Conservation (phyloP, 2,113 vertebrate species). For the Lutjanus erythropterus region DNA sequence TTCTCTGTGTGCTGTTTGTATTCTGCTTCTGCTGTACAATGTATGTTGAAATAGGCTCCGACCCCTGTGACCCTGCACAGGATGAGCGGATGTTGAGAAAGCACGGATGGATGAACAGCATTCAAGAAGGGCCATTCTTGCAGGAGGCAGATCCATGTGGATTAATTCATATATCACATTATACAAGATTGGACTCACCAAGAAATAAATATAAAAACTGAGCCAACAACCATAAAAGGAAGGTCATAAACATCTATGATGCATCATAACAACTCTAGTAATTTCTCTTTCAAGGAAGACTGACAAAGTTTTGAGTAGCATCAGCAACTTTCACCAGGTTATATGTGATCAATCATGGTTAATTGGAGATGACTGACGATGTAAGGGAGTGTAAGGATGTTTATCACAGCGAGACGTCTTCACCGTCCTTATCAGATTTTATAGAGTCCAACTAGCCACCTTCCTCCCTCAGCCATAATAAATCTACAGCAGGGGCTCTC, state of each 20-base stretch:
- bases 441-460: slow-evolving; percentile 13
- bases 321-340: not conserved
- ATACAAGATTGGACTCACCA: not conserved
- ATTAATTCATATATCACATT: too few species aligned
- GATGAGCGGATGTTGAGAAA: not conserved
- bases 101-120: not conserved
- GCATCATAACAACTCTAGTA: not conserved
- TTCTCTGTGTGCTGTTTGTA: not conserved
- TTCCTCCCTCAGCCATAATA: slow-evolving; percentile 20
- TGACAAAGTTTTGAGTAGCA: not conserved
- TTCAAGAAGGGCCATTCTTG: not conserved
- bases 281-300: not conserved
- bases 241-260: not conserved
- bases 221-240: not conserved
- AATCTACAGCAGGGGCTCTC: slow-evolving; percentile 18
- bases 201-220: not conserved
- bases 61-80: not conserved
- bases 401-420: not conserved
- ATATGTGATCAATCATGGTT: not conserved
- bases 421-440: not conserved
- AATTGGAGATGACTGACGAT: slow-evolving; percentile 1
- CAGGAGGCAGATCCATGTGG: too few species aligned
- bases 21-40: not conserved
- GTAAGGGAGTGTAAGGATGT: not conserved
- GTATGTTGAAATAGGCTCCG: not conserved